Conservation (phyloP, 2,797 vertebrate genomes). For the Muscicapa comitata region DNA sequence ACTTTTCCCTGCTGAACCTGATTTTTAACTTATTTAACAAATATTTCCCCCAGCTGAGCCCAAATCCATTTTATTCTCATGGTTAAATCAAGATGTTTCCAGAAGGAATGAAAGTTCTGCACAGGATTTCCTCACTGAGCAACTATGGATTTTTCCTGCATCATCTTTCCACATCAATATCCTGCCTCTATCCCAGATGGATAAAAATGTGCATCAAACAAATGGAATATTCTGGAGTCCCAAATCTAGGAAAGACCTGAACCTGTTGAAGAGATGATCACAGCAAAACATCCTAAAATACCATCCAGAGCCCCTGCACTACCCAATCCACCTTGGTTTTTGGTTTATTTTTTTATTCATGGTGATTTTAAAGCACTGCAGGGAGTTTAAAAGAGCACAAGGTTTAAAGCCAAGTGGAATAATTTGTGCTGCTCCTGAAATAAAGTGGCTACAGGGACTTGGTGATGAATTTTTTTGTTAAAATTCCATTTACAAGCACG, state of each 20-base stretch:
- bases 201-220: neutral
- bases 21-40: neutral
- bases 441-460: neutral
- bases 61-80: neutral
- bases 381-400: neutral
- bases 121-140: neutral
- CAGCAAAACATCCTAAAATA: neutral
- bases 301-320: neutral
- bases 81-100: neutral
- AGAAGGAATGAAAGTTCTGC: neutral
- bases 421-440: neutral
- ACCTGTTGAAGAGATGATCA: neutral
- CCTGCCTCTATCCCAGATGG: no score
- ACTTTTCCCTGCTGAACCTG: neutral
- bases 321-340: neutral
- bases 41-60: neutral
- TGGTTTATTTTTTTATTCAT: neutral
- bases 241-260: fast-evolving
- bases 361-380: neutral
- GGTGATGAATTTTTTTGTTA: neutral
- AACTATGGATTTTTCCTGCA: neutral
- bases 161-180: no score
- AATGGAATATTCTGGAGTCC: neutral
- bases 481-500: neutral
- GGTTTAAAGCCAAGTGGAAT: neutral